Evolutionary conservation across 2,113 vertebrate genomes (phyloP).

Genomic region (Verasper variegatus): DNA sequence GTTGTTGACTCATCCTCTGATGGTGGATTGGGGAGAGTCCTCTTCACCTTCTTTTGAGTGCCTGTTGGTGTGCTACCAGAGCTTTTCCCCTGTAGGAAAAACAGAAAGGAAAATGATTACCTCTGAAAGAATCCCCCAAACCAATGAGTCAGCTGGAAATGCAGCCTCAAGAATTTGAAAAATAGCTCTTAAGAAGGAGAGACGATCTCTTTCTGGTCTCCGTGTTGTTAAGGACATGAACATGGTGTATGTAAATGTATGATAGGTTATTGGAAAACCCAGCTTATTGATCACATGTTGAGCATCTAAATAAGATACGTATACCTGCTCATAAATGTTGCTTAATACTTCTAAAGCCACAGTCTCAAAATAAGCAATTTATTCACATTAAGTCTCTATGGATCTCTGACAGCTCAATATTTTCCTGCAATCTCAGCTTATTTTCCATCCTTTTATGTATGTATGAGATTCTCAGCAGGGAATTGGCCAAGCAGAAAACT

Average conservation of each 20-base stretch:
- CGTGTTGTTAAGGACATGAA: neutral
- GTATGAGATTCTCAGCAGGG: constrained; percentile 68
- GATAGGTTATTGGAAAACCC: neutral
- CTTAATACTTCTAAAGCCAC: constrained; percentile 1
- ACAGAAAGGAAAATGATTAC: constrained; percentile 4
- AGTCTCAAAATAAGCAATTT: constrained; percentile 46
- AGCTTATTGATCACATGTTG: neutral
- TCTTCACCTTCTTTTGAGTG: constrained; percentile 96
- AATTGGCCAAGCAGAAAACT: constrained; percentile 77
- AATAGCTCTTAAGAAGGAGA: too few relatives aligned
- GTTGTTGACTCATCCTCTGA: constrained; percentile 89
- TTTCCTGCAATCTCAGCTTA: constrained; percentile 59
- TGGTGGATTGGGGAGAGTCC: constrained; percentile 96
- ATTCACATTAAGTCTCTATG: constrained; percentile 40
- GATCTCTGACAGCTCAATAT: constrained; percentile 42
- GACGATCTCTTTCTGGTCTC: too few relatives aligned
- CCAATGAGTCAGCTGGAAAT: neutral
- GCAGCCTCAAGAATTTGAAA: neutral
- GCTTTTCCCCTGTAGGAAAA: constrained; percentile 84
- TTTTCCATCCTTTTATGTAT: constrained; percentile 51
- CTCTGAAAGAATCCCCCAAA: neutral
- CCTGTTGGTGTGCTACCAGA: constrained; percentile 86
- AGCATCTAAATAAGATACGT: neutral
- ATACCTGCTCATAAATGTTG: constrained; percentile 28
- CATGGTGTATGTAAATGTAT: neutral